A percentile compares a stretch with the other conserved stretches of the same genome.
These are phyloP conservation scores for Drosophila melanogaster DNA, from an alignment of 1,140 invertebrate genomes.

Conservation along the genomic window DNA sequence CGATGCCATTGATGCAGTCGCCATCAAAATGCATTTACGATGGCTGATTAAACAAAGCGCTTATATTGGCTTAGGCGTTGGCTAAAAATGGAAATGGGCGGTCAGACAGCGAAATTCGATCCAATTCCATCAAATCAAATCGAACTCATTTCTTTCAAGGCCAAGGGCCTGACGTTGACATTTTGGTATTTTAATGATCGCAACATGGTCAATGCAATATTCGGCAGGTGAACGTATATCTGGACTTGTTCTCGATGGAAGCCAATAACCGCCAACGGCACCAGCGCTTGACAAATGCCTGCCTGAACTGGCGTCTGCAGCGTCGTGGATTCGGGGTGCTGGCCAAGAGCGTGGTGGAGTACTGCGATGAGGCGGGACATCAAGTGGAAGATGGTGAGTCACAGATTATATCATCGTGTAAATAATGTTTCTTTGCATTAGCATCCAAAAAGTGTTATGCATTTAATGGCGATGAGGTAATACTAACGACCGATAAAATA, in stretches of 20 bases:
- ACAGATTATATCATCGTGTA: too few species aligned
- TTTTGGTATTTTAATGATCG: slow-evolving; percentile 36
- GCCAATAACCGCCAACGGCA: slow-evolving; percentile 56
- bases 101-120: slow-evolving; percentile 28
- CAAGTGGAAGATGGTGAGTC: slow-evolving; percentile 57
- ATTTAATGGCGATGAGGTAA: too few species aligned
- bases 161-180: slow-evolving; percentile 49
- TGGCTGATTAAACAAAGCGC: slow-evolving; percentile 43
- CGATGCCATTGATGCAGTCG: slow-evolving; percentile 48
- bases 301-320: slow-evolving; percentile 71
- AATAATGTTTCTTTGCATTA: too few species aligned
- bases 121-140: slow-evolving; percentile 43
- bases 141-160: slow-evolving; percentile 59
- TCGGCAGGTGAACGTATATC: slow-evolving; percentile 72
- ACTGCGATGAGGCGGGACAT: slow-evolving; percentile 64
- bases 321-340: slow-evolving; percentile 49
- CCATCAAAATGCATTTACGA: slow-evolving; percentile 55
- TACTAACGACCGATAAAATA: too few species aligned
- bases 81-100: slow-evolving; percentile 28
- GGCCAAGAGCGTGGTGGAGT: slow-evolving; percentile 75
- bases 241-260: slow-evolving; percentile 68
- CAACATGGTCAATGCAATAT: slow-evolving; percentile 17
- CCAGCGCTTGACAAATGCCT: slow-evolving; percentile 65
- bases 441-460: too few species aligned
- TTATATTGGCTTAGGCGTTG: slow-evolving; percentile 29